Conservation (phyloP, 2,888 invertebrate species). For the Liopterus haemorrhoidalis region DNA sequence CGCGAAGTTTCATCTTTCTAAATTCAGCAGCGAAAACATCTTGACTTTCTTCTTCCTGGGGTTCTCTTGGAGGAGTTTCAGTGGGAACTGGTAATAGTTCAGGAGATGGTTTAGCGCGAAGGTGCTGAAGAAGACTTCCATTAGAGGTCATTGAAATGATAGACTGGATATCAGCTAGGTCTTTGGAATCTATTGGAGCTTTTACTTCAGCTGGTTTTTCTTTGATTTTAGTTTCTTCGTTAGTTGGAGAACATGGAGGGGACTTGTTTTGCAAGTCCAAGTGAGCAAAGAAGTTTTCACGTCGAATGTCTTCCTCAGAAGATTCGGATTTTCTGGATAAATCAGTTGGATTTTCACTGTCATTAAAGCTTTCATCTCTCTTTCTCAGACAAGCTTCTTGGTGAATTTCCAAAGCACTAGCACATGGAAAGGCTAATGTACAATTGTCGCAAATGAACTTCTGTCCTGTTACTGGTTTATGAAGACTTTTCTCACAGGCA, state of each 20-base stretch:
- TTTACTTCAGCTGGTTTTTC: conserved; percentile 10
- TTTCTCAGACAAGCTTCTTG: conserved; percentile 48
- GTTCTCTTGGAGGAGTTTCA: conserved; percentile 42
- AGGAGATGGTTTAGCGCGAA: conserved; percentile 47
- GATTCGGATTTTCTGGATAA: conserved; percentile 34
- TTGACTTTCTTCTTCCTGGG: conserved; percentile 69
- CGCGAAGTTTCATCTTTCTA: conserved; percentile 81
- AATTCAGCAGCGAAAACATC: conserved; percentile 80
- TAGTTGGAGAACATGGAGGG: conserved; percentile 40
- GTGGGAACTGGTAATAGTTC: conserved; percentile 48
- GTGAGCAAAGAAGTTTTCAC: conserved; percentile 77
- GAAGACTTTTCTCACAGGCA: conserved; percentile 63
- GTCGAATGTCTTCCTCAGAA: conserved; percentile 55
- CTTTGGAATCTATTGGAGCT: conserved; percentile 50
- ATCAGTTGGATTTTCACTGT: conserved; percentile 39
- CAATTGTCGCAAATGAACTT: conserved; percentile 67
- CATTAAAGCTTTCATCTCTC: conserved; percentile 26
- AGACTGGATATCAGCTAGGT: conserved; percentile 80
- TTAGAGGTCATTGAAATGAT: conserved; percentile 73
- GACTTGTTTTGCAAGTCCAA: conserved; percentile 70
- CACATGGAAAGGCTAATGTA: conserved; percentile 64
- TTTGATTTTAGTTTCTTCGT: conserved; percentile 9
- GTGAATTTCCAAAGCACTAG: conserved; percentile 62
- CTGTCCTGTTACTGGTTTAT: conserved; percentile 51
- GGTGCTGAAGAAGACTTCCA: conserved; percentile 59